These are phyloP conservation scores for Neoascia interrupta DNA, from an alignment of 2,888 invertebrate species.

Conservation along the genomic window DNA sequence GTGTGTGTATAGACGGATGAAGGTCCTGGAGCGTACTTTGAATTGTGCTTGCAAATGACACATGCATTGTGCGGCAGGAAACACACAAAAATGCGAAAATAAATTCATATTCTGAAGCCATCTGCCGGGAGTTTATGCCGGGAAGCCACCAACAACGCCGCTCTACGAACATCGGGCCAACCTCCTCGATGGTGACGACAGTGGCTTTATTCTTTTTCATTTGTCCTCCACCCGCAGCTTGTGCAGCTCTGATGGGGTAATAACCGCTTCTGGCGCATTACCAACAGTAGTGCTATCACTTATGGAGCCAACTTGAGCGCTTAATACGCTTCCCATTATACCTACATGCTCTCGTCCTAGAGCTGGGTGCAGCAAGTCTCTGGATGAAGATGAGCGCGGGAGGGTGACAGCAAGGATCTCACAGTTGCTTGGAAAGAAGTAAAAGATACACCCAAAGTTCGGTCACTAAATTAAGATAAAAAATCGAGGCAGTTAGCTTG, in stretches of 20 bases:
- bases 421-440: no score
- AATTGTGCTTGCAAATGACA: conserved; percentile 67
- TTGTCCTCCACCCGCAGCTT: conserved; percentile 31
- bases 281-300: conserved; percentile 59
- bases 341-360: conserved; percentile 31
- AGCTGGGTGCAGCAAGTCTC: not conserved
- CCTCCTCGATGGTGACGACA: conserved; percentile 43
- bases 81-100: conserved; percentile 68
- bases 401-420: no score
- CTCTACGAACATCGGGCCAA: not conserved
- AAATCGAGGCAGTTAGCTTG: conserved; percentile 45
- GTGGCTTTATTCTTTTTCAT: conserved; percentile 59
- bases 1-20: not conserved
- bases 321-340: conserved; percentile 60
- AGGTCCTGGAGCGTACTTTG: conserved; percentile 55
- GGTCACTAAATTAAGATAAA: conserved; percentile 45
- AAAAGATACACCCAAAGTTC: no score
- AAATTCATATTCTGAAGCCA: conserved; percentile 66
- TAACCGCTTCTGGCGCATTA: conserved; percentile 68
- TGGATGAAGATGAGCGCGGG: no score
- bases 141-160: conserved; percentile 34
- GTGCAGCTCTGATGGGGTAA: conserved; percentile 60
- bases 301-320: conserved; percentile 63
- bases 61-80: conserved; percentile 68
- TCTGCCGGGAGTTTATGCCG: conserved; percentile 24